phyloP scores from a whole-genome alignment of 2,888 invertebrate species.

The Stomorhina lunata region DNA sequence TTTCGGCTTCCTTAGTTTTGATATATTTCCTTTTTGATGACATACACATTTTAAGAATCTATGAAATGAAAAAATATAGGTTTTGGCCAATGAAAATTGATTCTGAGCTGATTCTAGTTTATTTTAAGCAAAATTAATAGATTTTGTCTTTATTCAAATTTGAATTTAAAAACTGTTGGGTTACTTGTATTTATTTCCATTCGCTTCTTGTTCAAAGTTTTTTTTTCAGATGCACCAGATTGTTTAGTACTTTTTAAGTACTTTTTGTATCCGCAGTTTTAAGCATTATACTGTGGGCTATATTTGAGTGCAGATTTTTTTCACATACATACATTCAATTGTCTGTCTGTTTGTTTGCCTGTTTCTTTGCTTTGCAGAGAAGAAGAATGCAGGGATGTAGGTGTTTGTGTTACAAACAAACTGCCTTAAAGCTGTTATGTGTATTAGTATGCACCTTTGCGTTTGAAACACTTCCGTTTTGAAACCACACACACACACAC shows the following conservation, averaged over 20 bases:
- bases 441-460: conserved; percentile 27
- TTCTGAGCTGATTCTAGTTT: too few species aligned
- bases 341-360: background rate
- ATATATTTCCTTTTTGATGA: too few species aligned
- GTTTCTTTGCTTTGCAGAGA: background rate
- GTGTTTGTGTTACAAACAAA: conserved; percentile 7
- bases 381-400: background rate
- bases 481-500: conserved; percentile 48
- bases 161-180: too few species aligned
- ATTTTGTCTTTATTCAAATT: too few species aligned
- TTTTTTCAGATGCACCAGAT: conserved; percentile 56
- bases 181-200: too few species aligned
- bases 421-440: conserved; percentile 16
- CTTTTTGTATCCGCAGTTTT: conserved; percentile 57
- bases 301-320: conserved; percentile 32
- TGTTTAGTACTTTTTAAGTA: conserved; percentile 62
- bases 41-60: too few species aligned
- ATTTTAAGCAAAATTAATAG: too few species aligned
- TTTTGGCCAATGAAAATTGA: too few species aligned
- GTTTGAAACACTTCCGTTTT: conserved; percentile 62
- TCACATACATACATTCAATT: background rate
- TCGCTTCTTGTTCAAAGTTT: background rate
- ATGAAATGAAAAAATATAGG: too few species aligned
- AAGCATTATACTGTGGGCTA: conserved; percentile 50
- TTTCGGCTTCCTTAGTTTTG: too few species aligned